Conservation (phyloP, 2,113 vertebrate species). For the Colistium nudipinnis region DNA sequence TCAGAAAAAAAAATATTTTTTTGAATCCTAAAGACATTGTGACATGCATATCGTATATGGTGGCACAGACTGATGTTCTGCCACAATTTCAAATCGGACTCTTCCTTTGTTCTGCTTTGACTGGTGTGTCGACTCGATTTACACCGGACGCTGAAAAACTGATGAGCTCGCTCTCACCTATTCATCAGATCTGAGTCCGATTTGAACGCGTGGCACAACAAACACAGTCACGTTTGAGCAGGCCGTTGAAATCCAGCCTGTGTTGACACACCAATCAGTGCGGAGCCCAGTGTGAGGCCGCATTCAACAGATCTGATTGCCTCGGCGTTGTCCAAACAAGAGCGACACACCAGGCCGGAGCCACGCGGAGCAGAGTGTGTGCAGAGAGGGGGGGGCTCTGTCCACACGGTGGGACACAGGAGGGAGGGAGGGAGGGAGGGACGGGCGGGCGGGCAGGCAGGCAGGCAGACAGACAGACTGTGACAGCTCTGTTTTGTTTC, state of each 20-base stretch:
- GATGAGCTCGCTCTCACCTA: slow-evolving; percentile 62
- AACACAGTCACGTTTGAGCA: slow-evolving; percentile 73
- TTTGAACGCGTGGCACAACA: slow-evolving; percentile 58
- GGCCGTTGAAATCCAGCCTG: slow-evolving; percentile 65
- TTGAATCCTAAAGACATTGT: background rate
- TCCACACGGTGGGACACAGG: slow-evolving; percentile 6
- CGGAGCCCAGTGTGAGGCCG: slow-evolving; percentile 47
- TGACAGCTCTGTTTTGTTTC: slow-evolving; percentile 70
- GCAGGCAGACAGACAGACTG: slow-evolving; percentile 6
- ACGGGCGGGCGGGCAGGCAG: too few species aligned
- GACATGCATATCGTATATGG: slow-evolving; percentile 13
- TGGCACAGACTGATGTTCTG: slow-evolving; percentile 8
- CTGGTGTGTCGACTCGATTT: slow-evolving; percentile 61
- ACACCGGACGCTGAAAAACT: slow-evolving; percentile 60
- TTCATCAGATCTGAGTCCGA: slow-evolving; percentile 58
- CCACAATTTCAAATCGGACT: slow-evolving; percentile 24
- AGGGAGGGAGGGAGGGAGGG: background rate
- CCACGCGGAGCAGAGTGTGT: slow-evolving; percentile 38
- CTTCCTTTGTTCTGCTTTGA: slow-evolving; percentile 54
- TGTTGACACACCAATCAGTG: slow-evolving; percentile 72
- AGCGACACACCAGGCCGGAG: slow-evolving; percentile 29
- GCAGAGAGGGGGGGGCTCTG: slow-evolving; percentile 40
- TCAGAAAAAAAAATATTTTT: background rate
- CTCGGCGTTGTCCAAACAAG: slow-evolving; percentile 55
- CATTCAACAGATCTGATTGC: slow-evolving; percentile 65